These are phyloP conservation scores for Rhinogobius similis DNA, from an alignment of 2,113 vertebrate species.

Conservation along the genomic window DNA sequence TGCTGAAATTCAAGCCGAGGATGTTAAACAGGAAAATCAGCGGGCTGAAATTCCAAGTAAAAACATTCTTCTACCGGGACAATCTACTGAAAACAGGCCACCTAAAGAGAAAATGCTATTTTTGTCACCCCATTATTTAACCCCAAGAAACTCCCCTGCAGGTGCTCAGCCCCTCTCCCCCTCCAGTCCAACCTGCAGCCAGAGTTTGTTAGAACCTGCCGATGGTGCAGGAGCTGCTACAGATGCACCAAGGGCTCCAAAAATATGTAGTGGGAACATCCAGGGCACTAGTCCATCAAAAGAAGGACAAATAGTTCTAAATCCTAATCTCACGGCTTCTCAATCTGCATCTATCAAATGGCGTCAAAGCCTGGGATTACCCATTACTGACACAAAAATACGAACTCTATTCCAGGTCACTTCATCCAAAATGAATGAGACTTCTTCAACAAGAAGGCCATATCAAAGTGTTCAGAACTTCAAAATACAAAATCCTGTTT, in stretches of 20 bases:
- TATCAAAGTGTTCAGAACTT: slow-evolving; percentile 28
- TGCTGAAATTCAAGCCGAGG: slow-evolving; percentile 21
- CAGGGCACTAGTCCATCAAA: neutral
- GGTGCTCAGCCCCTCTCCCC: slow-evolving; percentile 13
- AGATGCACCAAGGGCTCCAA: slow-evolving; percentile 26
- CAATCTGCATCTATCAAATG: slow-evolving; percentile 61
- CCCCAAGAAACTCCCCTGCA: neutral
- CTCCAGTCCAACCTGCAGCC: slow-evolving; percentile 34
- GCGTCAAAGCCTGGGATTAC: slow-evolving; percentile 66
- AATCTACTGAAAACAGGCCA: slow-evolving; percentile 3
- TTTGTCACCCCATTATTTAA: slow-evolving; percentile 11
- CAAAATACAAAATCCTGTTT: slow-evolving; percentile 50
- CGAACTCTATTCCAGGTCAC: slow-evolving; percentile 62
- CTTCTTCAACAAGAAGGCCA: neutral
- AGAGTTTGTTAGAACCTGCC: slow-evolving; percentile 52
- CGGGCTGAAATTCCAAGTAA: slow-evolving; percentile 64
- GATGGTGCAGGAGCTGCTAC: slow-evolving; percentile 50
- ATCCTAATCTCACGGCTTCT: slow-evolving; percentile 31
- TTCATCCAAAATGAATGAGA: slow-evolving; percentile 42
- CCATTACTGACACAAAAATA: slow-evolving; percentile 39
- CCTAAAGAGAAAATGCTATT: slow-evolving; percentile 9
- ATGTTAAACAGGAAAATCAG: slow-evolving; percentile 61
- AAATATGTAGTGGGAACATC: neutral
- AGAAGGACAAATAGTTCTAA: slow-evolving; percentile 11
- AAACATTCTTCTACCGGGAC: slow-evolving; percentile 21